phyloP scores from a whole-genome alignment of 2,113 vertebrate species.

The Myotis lucifugus region DNA sequence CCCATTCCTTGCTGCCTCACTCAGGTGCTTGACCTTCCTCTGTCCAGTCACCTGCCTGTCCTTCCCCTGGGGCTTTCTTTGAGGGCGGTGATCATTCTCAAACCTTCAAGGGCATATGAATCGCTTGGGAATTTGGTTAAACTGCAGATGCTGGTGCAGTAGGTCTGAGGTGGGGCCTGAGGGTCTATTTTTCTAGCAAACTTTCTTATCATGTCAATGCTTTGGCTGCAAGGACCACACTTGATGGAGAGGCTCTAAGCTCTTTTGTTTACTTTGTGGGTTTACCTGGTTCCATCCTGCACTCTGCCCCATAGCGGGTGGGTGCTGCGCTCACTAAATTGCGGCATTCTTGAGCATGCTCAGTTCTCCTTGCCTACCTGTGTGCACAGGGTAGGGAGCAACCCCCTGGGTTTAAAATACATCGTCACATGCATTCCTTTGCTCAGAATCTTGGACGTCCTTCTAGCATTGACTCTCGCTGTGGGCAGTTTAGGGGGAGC shows the following conservation, averaged over 20 bases:
- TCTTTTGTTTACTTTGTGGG: neutral
- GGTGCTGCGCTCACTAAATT: neutral
- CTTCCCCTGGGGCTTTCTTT: neutral
- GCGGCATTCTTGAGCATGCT: neutral
- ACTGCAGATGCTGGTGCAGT: neutral
- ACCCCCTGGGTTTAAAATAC: neutral
- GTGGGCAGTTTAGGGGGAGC: neutral
- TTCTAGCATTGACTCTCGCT: neutral
- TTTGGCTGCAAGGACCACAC: neutral
- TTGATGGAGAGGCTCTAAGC: too few species aligned
- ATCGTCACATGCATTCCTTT: neutral
- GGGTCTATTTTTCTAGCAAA: neutral
- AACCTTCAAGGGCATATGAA: neutral
- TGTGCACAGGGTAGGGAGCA: neutral
- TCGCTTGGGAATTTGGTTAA: neutral
- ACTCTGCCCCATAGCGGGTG: neutral
- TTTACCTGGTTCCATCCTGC: neutral
- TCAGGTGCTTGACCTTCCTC: too few species aligned
- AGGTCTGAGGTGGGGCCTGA: neutral
- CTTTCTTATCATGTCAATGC: fast-evolving
- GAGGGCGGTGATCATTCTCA: neutral
- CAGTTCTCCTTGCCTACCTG: neutral
- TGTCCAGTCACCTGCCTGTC: neutral
- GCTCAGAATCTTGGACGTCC: neutral
- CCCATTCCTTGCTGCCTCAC: neutral